These are phyloP conservation scores for Brienomyrus brachyistius DNA, from an alignment of 2,113 vertebrate genomes.

Conservation along the genomic window DNA sequence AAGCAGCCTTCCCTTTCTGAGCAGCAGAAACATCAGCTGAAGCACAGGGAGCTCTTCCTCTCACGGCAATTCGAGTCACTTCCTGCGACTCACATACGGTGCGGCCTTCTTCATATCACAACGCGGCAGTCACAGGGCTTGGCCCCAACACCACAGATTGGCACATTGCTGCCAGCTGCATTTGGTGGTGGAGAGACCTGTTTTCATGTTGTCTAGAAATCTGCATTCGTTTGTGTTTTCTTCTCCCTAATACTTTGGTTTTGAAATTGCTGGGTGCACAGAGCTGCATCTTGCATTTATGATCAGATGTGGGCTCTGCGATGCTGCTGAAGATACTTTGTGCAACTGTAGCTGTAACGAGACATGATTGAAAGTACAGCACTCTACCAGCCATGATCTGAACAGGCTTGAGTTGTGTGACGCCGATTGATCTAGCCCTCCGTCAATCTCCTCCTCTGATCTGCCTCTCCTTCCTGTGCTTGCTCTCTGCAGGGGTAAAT, in stretches of 20 bases:
- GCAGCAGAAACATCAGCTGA: constrained; percentile 83
- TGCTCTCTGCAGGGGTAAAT: constrained; percentile 70
- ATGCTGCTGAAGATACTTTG: not conserved
- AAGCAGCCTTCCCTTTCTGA: constrained; percentile 78
- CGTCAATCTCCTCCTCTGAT: not conserved
- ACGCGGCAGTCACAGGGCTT: not conserved
- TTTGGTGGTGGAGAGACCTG: not conserved
- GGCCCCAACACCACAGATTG: not conserved
- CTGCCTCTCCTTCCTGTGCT: not conserved
- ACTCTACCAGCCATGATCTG: not conserved
- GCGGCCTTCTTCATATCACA: not conserved
- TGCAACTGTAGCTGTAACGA: not conserved
- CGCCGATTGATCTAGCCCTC: not conserved
- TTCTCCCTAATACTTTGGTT: not conserved
- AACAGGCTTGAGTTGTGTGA: not conserved
- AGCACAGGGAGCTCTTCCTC: constrained; percentile 86
- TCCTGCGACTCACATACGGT: constrained; percentile 89
- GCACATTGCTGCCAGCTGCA: not conserved
- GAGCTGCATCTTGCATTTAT: not conserved
- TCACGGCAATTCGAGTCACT: constrained; percentile 87
- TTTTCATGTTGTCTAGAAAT: not conserved
- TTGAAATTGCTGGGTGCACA: not conserved
- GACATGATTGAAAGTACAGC: not conserved
- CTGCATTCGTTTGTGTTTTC: not conserved
- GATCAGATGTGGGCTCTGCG: not conserved